phyloP scores from a whole-genome alignment of 1,140 invertebrate genomes.

The Geopemphigus sp. region DNA sequence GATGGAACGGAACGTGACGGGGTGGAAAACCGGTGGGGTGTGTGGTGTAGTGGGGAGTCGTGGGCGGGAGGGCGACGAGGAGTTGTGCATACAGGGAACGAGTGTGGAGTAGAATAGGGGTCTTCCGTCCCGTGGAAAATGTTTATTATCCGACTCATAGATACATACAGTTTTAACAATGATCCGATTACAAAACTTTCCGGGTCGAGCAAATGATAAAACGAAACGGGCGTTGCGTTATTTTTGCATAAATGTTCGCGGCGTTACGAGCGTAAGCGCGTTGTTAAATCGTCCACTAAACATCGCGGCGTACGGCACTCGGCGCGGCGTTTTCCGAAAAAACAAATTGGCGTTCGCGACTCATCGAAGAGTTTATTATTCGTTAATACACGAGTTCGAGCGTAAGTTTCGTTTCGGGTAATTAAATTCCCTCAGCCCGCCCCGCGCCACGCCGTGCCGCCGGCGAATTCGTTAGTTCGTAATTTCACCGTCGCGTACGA shows the following conservation, averaged over 20 bases:
- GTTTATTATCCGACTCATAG: slow-evolving; percentile 44
- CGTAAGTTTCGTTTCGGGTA: not conserved
- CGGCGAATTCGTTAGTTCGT: too few species aligned
- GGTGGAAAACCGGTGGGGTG: too few species aligned
- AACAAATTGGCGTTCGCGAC: not conserved
- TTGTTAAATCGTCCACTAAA: not conserved
- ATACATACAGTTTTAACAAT: slow-evolving; percentile 37
- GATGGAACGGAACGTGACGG: too few species aligned
- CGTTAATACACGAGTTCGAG: not conserved
- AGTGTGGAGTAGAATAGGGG: too few species aligned
- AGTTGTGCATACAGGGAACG: too few species aligned
- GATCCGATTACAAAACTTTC: slow-evolving; percentile 45
- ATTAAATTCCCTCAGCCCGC: too few species aligned
- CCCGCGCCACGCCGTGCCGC: too few species aligned
- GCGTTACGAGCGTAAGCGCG: not conserved
- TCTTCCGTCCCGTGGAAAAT: slow-evolving; percentile 29
- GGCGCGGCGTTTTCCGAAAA: not conserved
- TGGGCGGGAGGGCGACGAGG: not conserved
- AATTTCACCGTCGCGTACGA: too few species aligned
- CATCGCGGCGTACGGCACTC: not conserved
- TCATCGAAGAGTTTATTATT: not conserved
- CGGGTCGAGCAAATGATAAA: slow-evolving; percentile 26
- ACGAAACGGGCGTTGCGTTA: slow-evolving; percentile 4
- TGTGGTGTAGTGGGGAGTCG: too few species aligned
- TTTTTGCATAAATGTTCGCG: slow-evolving; percentile 32